These are phyloP conservation scores for Cottus gobio DNA, from an alignment of 2,113 vertebrate species.

Conservation along the genomic window DNA sequence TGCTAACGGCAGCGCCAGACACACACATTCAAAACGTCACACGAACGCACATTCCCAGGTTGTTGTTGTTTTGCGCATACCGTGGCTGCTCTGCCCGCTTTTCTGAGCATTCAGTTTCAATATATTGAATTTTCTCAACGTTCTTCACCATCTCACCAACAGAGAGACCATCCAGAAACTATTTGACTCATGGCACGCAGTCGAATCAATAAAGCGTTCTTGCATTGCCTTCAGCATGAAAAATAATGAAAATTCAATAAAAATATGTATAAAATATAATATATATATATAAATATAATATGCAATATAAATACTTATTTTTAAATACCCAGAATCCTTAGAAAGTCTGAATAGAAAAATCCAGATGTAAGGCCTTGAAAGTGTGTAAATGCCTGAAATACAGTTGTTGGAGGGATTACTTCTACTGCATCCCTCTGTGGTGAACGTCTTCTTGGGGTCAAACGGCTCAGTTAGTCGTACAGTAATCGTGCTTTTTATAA, in stretches of 20 bases:
- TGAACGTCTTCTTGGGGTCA: background rate
- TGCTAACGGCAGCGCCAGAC: background rate
- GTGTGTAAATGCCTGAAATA: background rate
- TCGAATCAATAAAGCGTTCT: background rate
- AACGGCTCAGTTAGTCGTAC: background rate
- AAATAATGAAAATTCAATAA: no score
- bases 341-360: background rate
- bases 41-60: no score
- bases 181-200: background rate
- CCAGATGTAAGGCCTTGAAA: background rate
- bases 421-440: background rate
- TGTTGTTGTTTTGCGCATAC: background rate
- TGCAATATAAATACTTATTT: background rate
- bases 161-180: background rate
- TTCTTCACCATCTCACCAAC: background rate
- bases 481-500: background rate
- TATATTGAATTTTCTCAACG: background rate
- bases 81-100: background rate
- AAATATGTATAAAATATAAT: no score
- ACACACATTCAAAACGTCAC: background rate
- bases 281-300: no score
- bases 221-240: no score
- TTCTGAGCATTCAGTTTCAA: background rate
- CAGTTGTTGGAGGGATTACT: background rate
- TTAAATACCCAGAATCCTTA: background rate